These are phyloP conservation scores for Drosophila nigritarsus DNA, from an alignment of 2,888 invertebrate species.

Conservation along the genomic window DNA sequence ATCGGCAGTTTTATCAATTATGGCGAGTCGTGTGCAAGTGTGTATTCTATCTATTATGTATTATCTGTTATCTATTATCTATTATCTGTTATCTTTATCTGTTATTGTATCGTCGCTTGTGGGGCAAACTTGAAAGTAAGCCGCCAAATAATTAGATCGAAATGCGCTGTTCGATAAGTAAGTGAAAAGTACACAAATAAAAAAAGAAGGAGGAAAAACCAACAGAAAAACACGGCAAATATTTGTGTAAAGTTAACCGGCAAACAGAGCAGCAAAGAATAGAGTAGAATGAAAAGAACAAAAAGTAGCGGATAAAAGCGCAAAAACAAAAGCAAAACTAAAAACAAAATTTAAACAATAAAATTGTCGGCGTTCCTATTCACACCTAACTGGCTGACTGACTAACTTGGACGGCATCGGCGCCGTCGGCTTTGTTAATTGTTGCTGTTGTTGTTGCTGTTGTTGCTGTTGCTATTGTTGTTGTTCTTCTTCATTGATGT, in stretches of 20 bases:
- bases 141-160: constrained; percentile 64
- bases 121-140: constrained; percentile 44
- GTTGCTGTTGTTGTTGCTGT: constrained; percentile 11
- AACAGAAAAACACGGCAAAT: constrained; percentile 28
- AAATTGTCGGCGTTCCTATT: constrained; percentile 58
- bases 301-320: not conserved
- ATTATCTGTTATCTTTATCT: constrained; percentile 10
- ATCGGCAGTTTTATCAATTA: not conserved
- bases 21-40: not conserved
- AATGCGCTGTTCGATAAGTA: constrained; percentile 53
- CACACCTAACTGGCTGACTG: constrained; percentile 39
- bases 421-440: constrained; percentile 28
- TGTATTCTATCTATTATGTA: not conserved
- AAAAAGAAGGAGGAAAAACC: constrained; percentile 19
- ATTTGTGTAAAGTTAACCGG: constrained; percentile 31
- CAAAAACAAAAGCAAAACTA: constrained; percentile 4
- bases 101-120: not conserved
- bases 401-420: constrained; percentile 14
- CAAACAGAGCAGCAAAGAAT: constrained; percentile 7
- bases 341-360: constrained; percentile 44
- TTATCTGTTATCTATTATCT: not conserved
- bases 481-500: constrained; percentile 49
- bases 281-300: too few relatives aligned
- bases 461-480: not conserved
- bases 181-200: constrained; percentile 24